Conservation (phyloP, 2,797 vertebrate genomes). For the Myotis pilosus region DNA sequence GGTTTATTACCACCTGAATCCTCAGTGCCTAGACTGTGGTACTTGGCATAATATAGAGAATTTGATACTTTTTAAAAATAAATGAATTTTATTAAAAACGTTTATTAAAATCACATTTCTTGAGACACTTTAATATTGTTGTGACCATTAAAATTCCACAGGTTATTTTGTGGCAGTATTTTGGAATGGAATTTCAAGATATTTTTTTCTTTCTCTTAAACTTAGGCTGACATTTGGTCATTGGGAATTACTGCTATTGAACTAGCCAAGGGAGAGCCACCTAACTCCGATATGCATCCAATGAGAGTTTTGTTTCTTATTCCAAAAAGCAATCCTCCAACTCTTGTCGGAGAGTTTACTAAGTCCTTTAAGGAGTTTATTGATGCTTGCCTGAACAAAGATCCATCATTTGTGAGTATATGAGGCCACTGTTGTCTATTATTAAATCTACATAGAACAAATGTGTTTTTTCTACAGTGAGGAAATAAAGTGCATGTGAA, state of each 20-base stretch:
- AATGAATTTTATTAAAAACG: slow-evolving; percentile 5
- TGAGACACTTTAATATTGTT: background rate
- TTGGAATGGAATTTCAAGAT: slow-evolving; percentile 4
- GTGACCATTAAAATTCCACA: background rate
- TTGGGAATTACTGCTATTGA: slow-evolving; percentile 89
- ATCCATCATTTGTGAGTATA: slow-evolving; percentile 88
- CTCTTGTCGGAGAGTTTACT: slow-evolving; percentile 87
- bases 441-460: background rate
- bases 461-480: background rate
- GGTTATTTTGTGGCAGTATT: background rate
- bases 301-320: slow-evolving; percentile 91
- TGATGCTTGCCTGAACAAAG: slow-evolving; percentile 89
- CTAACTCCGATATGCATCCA: slow-evolving; percentile 89
- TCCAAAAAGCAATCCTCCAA: slow-evolving; percentile 89
- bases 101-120: background rate
- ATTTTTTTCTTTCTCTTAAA: slow-evolving; percentile 14
- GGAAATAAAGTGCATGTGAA: background rate
- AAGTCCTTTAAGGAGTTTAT: slow-evolving; percentile 90
- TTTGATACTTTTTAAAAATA: background rate
- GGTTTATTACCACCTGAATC: slow-evolving; percentile 1
- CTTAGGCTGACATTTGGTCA: slow-evolving; percentile 89
- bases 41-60: background rate
- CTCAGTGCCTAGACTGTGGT: background rate
- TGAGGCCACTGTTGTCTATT: slow-evolving; percentile 11
- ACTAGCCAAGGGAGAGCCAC: slow-evolving; percentile 88